These are phyloP conservation scores for Pocillopora meandrina DNA, from an alignment of 92 coral and sea anemone genomes.

Conservation along the genomic window DNA sequence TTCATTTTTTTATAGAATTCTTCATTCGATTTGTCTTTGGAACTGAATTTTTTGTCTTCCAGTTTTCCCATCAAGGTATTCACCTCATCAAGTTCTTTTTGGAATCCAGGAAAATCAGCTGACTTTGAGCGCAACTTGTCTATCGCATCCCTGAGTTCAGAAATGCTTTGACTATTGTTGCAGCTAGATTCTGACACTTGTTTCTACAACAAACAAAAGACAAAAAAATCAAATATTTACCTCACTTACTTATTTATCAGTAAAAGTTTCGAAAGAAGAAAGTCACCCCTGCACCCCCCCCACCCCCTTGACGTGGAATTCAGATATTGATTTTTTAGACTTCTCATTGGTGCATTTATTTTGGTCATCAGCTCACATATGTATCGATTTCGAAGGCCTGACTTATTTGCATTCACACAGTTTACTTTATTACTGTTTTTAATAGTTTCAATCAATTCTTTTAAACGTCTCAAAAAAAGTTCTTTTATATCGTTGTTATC, in stretches of 20 bases:
- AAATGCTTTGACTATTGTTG: neutral
- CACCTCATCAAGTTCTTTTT: neutral
- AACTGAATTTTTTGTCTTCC: neutral
- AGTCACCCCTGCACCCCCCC: neutral
- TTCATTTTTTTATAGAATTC: neutral
- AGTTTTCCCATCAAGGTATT: neutral
- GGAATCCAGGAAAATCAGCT: neutral
- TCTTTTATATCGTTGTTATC: no score
- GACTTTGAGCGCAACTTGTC: neutral
- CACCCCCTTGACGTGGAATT: neutral
- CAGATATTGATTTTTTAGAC: neutral
- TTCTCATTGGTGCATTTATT: neutral
- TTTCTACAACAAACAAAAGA: neutral
- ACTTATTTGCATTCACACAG: neutral
- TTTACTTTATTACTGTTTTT: no score
- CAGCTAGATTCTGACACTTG: neutral
- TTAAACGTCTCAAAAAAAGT: no score
- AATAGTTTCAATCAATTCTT: no score
- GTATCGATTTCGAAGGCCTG: no score
- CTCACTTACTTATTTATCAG: neutral
- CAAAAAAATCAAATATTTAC: neutral
- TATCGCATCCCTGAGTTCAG: neutral
- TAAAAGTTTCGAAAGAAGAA: conserved; percentile 3
- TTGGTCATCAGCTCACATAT: no score
- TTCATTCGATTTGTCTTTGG: neutral